A percentile compares a stretch with the other conserved stretches of the same genome.
Evolutionary conservation across 2,888 invertebrate species (phyloP).

Genomic region (Oligia latruncula): DNA sequence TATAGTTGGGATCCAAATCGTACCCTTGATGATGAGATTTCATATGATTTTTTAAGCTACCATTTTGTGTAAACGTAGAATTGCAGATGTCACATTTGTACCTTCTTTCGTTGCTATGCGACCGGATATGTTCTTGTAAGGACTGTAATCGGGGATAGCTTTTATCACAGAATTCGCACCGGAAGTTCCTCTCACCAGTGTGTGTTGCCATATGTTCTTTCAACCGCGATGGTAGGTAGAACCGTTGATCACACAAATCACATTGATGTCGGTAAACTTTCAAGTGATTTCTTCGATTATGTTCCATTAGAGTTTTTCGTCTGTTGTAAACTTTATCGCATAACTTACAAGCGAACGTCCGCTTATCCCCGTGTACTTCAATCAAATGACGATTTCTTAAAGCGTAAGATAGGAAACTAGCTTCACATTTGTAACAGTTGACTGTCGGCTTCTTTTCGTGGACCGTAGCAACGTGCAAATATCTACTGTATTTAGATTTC

Average conservation of each 20-base stretch:
- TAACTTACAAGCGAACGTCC: constrained; percentile 82
- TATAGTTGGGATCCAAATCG: constrained; percentile 75
- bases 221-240: constrained; percentile 84
- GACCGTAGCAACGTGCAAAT: constrained; percentile 81
- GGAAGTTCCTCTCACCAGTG: constrained; percentile 87
- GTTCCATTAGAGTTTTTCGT: constrained; percentile 83
- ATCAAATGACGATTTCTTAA: constrained; percentile 82
- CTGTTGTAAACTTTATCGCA: constrained; percentile 85
- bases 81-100: constrained; percentile 89
- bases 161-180: constrained; percentile 90
- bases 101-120: constrained; percentile 88
- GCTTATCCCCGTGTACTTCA: constrained; percentile 82
- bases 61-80: constrained; percentile 89
- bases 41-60: constrained; percentile 90
- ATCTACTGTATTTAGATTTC: constrained; percentile 82
- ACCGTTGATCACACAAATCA: constrained; percentile 83
- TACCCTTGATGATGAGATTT: constrained; percentile 87
- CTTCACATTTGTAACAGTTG: constrained; percentile 85
- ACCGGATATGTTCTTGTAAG: constrained; percentile 89
- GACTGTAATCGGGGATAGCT: constrained; percentile 90
- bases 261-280: constrained; percentile 84
- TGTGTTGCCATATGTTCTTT: constrained; percentile 89
- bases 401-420: constrained; percentile 81
- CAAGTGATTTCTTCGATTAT: constrained; percentile 81
- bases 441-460: constrained; percentile 85